Percentiles rank a stretch among this genome's conserved stretches.
These are phyloP conservation scores for Mesembrinibis cayennensis DNA, from an alignment of 2,113 vertebrate species.

Conservation along the genomic window DNA sequence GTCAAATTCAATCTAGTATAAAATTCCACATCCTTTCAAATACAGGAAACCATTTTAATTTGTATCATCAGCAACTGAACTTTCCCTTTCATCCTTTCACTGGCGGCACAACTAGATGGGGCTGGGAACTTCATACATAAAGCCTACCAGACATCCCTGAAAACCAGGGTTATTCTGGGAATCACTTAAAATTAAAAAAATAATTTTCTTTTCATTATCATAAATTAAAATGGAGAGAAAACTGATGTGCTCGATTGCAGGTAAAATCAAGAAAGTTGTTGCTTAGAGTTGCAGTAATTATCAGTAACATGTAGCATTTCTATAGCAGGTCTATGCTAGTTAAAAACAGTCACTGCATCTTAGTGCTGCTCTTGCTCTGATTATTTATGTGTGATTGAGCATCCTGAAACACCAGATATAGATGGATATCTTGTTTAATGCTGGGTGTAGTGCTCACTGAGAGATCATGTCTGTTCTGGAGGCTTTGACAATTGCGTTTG, in stretches of 20 bases:
- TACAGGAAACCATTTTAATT: not conserved
- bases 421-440: not conserved
- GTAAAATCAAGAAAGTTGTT: not conserved
- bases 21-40: constrained; percentile 35
- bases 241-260: not conserved
- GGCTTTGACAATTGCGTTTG: not conserved
- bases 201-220: not conserved
- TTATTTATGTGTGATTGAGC: not conserved
- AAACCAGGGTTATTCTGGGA: not conserved
- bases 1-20: constrained; percentile 49
- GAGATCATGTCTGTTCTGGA: not conserved
- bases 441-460: not conserved
- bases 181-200: not conserved
- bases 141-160: not conserved
- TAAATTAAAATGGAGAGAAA: not conserved
- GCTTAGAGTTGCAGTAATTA: not conserved
- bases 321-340: not conserved
- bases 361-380: not conserved
- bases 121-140: not conserved
- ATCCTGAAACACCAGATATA: not conserved
- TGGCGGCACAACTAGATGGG: not conserved
- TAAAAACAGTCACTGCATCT: not conserved
- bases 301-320: fast-evolving
- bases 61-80: not conserved
- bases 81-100: not conserved